Conservation (phyloP, 92 coral and sea anemone species). For the Phymanthus crucifer region DNA sequence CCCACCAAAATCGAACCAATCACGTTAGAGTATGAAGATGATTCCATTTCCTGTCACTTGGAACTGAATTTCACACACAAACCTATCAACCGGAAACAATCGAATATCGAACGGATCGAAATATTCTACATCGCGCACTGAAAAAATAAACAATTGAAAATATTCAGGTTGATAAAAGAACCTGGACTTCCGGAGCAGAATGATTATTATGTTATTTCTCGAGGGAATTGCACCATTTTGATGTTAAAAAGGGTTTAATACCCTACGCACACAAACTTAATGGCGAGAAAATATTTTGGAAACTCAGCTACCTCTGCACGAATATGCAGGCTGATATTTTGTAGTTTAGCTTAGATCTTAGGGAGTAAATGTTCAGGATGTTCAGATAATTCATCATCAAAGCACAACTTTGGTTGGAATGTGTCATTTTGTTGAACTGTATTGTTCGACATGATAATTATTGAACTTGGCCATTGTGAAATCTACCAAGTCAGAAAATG, state of each 20-base stretch:
- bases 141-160: constrained; percentile 17
- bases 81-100: constrained; percentile 30
- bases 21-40: constrained; percentile 11
- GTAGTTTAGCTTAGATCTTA: neutral
- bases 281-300: neutral
- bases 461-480: constrained; percentile 29
- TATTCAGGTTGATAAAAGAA: constrained; percentile 11
- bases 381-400: neutral
- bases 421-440: neutral
- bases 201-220: neutral
- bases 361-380: neutral
- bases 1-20: constrained; percentile 51
- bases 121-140: neutral
- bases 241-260: neutral
- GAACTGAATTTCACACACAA: constrained; percentile 40
- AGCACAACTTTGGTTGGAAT: constrained; percentile 5
- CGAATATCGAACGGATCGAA: constrained; percentile 21
- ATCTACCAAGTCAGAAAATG: constrained; percentile 7
- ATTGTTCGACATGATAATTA: constrained; percentile 25
- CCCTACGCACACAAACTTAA: neutral
- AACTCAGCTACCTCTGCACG: neutral
- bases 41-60: constrained; percentile 38
- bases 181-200: neutral
- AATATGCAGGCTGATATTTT: neutral
- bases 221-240: neutral